These are phyloP conservation scores for Tipula vernalis DNA, from an alignment of 2,888 invertebrate species.

Conservation along the genomic window DNA sequence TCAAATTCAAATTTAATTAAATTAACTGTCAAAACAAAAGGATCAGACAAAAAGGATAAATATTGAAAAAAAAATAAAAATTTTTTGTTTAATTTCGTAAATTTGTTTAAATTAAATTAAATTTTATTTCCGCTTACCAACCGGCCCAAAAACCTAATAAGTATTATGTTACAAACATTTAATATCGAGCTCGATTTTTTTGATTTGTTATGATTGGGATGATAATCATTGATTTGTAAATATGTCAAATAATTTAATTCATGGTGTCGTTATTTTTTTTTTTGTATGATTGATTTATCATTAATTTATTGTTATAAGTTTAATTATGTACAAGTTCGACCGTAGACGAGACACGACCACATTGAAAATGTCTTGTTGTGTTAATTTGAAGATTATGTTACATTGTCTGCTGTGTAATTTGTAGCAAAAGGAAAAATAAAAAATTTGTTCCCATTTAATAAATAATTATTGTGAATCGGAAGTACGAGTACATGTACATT, in stretches of 20 bases:
- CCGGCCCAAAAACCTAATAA: neutral
- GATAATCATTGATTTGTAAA: neutral
- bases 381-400: neutral
- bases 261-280: neutral
- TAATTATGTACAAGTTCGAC: neutral
- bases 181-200: neutral
- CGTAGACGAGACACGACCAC: neutral
- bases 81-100: neutral
- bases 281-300: neutral
- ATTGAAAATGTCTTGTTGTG: neutral
- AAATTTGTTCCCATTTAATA: neutral
- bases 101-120: neutral
- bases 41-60: neutral
- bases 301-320: neutral
- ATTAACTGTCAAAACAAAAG: neutral
- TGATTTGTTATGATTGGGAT: neutral
- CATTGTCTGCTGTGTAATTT: neutral
- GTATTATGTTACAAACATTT: neutral
- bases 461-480: neutral
- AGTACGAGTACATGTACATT: neutral
- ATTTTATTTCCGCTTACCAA: conserved; percentile 4
- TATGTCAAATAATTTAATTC: neutral
- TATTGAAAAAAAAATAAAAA: neutral
- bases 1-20: neutral
- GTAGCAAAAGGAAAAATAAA: neutral